These are phyloP conservation scores for Eudemis profundana DNA, from an alignment of 2,888 invertebrate genomes.

Conservation along the genomic window DNA sequence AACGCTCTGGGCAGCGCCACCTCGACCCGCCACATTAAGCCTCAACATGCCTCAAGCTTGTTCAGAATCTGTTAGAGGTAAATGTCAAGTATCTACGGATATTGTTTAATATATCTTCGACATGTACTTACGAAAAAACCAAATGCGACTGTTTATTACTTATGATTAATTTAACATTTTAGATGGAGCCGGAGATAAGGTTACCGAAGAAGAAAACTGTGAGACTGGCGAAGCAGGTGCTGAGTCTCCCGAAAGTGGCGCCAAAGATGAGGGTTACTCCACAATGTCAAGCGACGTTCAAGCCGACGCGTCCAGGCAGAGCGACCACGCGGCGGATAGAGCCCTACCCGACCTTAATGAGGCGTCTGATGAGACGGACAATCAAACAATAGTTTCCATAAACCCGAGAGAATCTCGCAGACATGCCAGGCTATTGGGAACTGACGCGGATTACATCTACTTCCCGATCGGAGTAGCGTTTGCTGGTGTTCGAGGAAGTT, in stretches of 20 bases:
- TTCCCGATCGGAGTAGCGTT: slow-evolving; percentile 88
- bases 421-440: slow-evolving; percentile 84
- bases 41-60: slow-evolving; percentile 87
- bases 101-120: no score
- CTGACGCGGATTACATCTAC: slow-evolving; percentile 88
- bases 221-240: slow-evolving; percentile 89
- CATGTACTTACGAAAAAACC: no score
- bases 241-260: slow-evolving; percentile 91
- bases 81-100: no score
- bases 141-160: no score
- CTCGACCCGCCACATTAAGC: slow-evolving; percentile 89
- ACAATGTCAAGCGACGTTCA: slow-evolving; percentile 94
- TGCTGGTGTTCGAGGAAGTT: slow-evolving; percentile 89
- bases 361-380: slow-evolving; percentile 89
- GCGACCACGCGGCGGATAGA: slow-evolving; percentile 83
- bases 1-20: slow-evolving; percentile 88
- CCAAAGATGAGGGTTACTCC: slow-evolving; percentile 92
- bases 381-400: slow-evolving; percentile 83
- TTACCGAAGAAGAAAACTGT: slow-evolving; percentile 73
- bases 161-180: slow-evolving; percentile 48
- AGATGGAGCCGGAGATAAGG: slow-evolving; percentile 71
- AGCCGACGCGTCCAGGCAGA: slow-evolving; percentile 87
- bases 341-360: slow-evolving; percentile 90
- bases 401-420: slow-evolving; percentile 79
- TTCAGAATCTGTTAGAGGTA: slow-evolving; percentile 67